Evolutionary conservation across 1,140 invertebrate species (phyloP).

Genomic region (Agrypnia vestita): DNA sequence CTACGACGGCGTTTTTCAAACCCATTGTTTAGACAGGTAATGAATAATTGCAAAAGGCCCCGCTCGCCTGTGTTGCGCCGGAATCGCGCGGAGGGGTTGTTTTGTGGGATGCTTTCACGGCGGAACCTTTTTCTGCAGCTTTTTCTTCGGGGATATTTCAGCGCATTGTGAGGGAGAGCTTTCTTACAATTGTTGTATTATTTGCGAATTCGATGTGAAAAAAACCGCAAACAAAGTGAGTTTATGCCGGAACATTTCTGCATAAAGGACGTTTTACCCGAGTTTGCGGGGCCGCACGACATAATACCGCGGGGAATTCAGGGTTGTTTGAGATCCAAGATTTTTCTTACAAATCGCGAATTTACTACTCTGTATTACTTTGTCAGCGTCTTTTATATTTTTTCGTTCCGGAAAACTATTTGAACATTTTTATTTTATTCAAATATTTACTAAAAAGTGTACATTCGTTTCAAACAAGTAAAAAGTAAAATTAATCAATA

Average conservation of each 20-base stretch:
- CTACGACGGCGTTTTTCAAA: background rate
- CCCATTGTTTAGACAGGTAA: constrained; percentile 18
- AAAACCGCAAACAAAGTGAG: background rate
- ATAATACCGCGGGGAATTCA: constrained; percentile 18
- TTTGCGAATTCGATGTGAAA: constrained; percentile 15
- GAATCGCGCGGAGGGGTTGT: background rate
- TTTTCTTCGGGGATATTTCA: background rate
- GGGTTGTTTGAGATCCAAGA: background rate
- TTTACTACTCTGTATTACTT: too few species aligned
- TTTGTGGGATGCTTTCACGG: constrained; percentile 6
- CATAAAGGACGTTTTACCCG: background rate
- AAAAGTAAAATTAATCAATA: too few species aligned
- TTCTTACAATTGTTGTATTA: constrained; percentile 9
- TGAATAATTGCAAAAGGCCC: constrained; percentile 21
- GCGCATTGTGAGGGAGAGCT: constrained; percentile 24
- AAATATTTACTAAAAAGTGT: too few species aligned
- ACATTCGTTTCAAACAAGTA: too few species aligned
- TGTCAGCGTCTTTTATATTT: too few species aligned
- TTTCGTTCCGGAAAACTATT: too few species aligned
- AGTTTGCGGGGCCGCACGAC: constrained; percentile 17
- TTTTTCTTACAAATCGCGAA: too few species aligned
- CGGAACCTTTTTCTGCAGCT: constrained; percentile 13
- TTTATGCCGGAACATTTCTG: background rate
- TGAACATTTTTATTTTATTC: too few species aligned
- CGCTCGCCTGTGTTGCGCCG: background rate